These are phyloP conservation scores for Tachycineta bicolor DNA, from an alignment of 2,113 vertebrate genomes.

Conservation along the genomic window DNA sequence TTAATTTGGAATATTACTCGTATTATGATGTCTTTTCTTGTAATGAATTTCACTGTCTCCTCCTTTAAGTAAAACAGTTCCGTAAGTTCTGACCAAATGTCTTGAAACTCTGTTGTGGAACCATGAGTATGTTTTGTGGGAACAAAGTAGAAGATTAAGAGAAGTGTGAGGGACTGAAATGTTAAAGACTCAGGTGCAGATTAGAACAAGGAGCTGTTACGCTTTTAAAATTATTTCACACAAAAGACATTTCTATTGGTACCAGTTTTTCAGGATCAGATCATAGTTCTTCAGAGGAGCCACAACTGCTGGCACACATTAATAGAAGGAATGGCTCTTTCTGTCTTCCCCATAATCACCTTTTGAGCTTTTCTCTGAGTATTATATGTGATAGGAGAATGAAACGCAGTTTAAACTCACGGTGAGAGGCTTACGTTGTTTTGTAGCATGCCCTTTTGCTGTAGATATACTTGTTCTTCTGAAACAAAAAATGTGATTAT, in stretches of 20 bases:
- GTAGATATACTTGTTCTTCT: background rate
- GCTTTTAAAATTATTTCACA: background rate
- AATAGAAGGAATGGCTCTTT: background rate
- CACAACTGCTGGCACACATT: background rate
- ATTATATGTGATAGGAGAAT: background rate
- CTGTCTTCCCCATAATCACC: accelerated
- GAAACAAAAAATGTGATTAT: background rate
- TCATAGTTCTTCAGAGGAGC: background rate
- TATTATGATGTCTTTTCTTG: background rate
- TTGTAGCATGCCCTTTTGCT: background rate
- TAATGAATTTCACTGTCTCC: background rate
- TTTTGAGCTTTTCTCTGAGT: background rate
- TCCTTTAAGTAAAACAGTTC: background rate
- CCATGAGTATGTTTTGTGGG: background rate
- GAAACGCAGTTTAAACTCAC: background rate
- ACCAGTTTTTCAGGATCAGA: background rate
- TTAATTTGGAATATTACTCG: background rate
- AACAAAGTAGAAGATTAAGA: background rate
- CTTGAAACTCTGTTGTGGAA: background rate
- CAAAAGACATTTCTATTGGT: background rate
- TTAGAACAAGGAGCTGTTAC: background rate
- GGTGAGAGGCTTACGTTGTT: accelerated
- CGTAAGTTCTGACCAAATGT: background rate
- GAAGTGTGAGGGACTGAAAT: background rate
- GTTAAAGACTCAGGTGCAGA: background rate